Base-by-base conservation (phyloP, 1,140 invertebrate genomes). In the Magallana ariakensis region DNA sequence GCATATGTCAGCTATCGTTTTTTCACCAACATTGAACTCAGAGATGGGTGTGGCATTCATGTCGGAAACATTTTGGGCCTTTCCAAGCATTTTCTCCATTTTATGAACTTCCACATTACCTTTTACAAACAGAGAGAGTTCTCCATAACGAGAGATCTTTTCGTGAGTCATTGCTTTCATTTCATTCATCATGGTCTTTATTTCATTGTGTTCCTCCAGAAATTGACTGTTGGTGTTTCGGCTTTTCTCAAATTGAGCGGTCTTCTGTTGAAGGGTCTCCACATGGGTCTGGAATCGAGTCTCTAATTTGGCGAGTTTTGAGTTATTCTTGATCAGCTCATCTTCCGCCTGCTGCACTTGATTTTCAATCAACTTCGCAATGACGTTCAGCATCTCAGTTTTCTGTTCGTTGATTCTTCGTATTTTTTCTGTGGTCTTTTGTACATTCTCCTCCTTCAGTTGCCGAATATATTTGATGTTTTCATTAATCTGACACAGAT, bases 81-180 rank as follows among this genome's bases (percentile, higher is more conserved):
- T 70, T 70, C 66, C 66, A 26, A 70, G 66, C 66, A 70, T 70
- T 70, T 70, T 70, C 15, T 70, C 66, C 10, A 70, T 26, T 11
- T 3, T 33, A 26, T 70, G 0, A 33, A 70, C 33, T 26, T 70
- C 66, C 1, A 70, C 22, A 70, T 70, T 70, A 26, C 66, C 66
- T 70, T 70, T 70, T 8, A 70, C 66, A 33, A 70, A 70, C 9
- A 70, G 19, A 26, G 66, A 70, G 26, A 70, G 66, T 70, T 70
- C 66, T 26, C 66, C 66, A 70, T 26, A 70, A 70, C 66, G 22
- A 70, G 66, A 70, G 66, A 70, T 70, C 6, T 26, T 70, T 70
- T 70, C 66, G 33, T 70, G 66, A 10, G 66, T 70, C 66, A 70
- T 70, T 13, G 66, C 22, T 13, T 70, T 70, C 66, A 70, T 70